Base-by-base conservation (phyloP, 2,113 vertebrate genomes). In the Mesembrinibis cayennensis region DNA sequence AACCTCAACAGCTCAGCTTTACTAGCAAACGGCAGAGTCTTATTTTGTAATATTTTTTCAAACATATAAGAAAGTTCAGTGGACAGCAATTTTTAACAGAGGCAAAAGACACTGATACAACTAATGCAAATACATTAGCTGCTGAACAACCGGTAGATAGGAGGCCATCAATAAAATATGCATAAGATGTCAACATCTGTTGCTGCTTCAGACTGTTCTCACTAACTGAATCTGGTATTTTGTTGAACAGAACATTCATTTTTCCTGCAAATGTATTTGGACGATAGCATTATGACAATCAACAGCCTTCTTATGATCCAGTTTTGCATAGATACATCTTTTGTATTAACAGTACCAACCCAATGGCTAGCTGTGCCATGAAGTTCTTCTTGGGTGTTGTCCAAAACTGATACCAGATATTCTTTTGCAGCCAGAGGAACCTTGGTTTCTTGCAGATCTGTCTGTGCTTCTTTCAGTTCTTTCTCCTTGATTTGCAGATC, bases 261-360 rank as follows among this genome's bases (percentile, higher is more conserved):
- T 94, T 92, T 95, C 98, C 92, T 38, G 96, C 80, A 84, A 99
- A 99, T 66, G 62, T 95, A 91, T 98, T 94, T 99, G 98, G 23
- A 98, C 82, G 13, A 97, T 67, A 49, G 52, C 52, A 92, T 98
- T 99, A 93, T 99, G 98, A 83, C 97, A 87, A 78, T 99, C 98
- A 95, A 99, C 96, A 72, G 96, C 97, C 21, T 92, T 98, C 97
- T 99, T 99, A 53, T 98, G 93, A 94, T 98, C 97, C 96, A 98
- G 96, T 89, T 99, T 99, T 70, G 97, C 98, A 49, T 98, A 34
- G 95, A 98, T n/a, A 99, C 97, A 77, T 98, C 97, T 16, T 97
- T 95, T 72, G 98, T 98, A 90, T 98, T 96, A 78, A 97, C 98
- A 6, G 98, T 98, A 56, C 47, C 97, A 97, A 99, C 96, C 93